Base-by-base conservation (phyloP, 2,888 invertebrate species). In the Mimachlamys varia region DNA sequence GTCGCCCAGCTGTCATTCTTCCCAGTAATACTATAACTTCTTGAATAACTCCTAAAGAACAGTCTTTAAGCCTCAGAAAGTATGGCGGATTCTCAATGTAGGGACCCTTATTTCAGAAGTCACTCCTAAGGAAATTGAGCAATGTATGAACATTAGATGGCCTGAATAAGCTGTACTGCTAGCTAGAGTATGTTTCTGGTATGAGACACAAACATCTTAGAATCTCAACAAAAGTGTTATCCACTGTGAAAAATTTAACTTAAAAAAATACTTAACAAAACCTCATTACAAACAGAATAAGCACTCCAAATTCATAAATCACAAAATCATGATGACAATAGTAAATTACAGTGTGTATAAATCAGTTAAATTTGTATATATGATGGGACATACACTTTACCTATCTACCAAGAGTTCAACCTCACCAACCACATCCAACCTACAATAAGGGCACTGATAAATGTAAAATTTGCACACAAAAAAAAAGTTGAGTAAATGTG, bases 241-340 rank as follows among this genome's bases (percentile, higher is more conserved):
- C 33, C 27, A 33, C 33, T 33, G 15, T 76, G 13, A 33, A 76
- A 76, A 76, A 7, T 27, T 33, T 27, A 76, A 76, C 27, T 15
- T 15, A 27, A 76, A 76, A 27, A 76, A 33, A 19, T 33, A n/a
- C 13, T 76, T 27, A 76, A 33, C 33, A 76, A 33, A 76, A 76
- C 12, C 76, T 76, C 76, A 76, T 33, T 44, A 44, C n/a, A n/a
- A n/a, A n/a, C n/a, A n/a, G n/a, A n/a, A n/a, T 33, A 27, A 76
- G 76, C 76, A 76, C 76, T 76, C 27, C 76, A 76, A 76, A 27
- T 33, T 76, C 12, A 76, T 76, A 76, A 76, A 76, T 33, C 76
- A 76, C 76, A 76, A 44, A 44, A 44, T 76, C 12, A 33, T n/a
- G 3, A 62, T 44, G 44, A 44, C 7, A 17, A 62, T 33, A 76